Base-by-base conservation (phyloP, 2,113 vertebrate species). In the Solea senegalensis region DNA sequence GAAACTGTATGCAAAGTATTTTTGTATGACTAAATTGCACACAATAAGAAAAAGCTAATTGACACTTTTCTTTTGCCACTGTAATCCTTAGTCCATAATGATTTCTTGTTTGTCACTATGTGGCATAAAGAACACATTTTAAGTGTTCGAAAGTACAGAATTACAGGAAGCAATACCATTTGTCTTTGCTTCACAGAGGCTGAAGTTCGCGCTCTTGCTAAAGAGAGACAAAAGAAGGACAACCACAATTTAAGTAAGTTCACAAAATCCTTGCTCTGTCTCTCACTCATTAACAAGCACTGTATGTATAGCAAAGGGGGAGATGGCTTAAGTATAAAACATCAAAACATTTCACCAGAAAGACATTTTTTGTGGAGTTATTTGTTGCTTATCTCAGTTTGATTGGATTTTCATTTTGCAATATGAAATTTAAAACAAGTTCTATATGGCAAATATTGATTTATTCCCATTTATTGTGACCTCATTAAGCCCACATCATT, bases 171-270 rank as follows among this genome's bases (percentile, higher is more conserved):
- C 7, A 50, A 1, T 2, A 8, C 15, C 0, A 0, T 70, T 73
- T 57, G 3, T 73, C 8, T 54, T 10, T 69, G 40, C n/a, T 80
- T 43, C 50, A 21, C 75, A 94, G 93, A 94, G 14, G 81, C 88
- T 62, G 93, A 94, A 26, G 76, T 90, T 3, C 92, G 90, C 28
- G 91, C 85, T 40, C 67, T 93, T 0, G 91, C 96, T 50, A 97
- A 97, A 88, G 96, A 97, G 65, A 83, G 96, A n/a, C 96, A 98
- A 91, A 98, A 98, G 82, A 98, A 97, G 76, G 96, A 98, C 91
- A 98, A 96, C 80, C 96, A 98, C 86, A 97, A 98, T 80, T 91
- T 97, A 44, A 97, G 96, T 97, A 87, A 95, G 95, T 93, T 51
- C n/a, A 10, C 3, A n/a, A 49, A 13, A 12, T 67, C 2, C n/a